phyloP scores from a whole-genome alignment of 1,140 invertebrate genomes.

The Paralvinella palmiformis region DNA sequence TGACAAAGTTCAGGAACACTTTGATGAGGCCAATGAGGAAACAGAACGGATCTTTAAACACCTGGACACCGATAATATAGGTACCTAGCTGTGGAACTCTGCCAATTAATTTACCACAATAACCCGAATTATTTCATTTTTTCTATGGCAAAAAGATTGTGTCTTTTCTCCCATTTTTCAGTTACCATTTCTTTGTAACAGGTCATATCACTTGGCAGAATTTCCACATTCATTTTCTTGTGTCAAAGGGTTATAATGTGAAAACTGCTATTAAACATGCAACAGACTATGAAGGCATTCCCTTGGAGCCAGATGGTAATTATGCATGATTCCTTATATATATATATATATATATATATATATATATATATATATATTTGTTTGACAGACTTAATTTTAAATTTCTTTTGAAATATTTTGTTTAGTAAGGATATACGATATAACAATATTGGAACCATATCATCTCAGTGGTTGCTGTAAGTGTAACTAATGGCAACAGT shows the following conservation, averaged over 20 bases:
- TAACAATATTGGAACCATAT: neutral
- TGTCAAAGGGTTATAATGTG: constrained; percentile 61
- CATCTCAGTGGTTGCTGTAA: neutral
- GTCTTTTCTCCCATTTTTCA: neutral
- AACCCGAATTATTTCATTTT: neutral
- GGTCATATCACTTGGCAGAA: constrained; percentile 73
- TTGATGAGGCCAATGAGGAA: constrained; percentile 63
- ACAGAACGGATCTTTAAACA: constrained; percentile 67
- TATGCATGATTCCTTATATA: too few relatives aligned
- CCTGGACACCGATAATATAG: constrained; percentile 69
- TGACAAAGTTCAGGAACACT: constrained; percentile 67
- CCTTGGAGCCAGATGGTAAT: constrained; percentile 33
- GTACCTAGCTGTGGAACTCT: constrained; percentile 42
- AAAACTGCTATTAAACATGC: constrained; percentile 62
- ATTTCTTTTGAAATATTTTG: neutral
- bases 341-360: too few relatives aligned
- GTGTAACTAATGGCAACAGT: too few relatives aligned
- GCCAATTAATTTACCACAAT: neutral
- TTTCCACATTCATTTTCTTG: constrained; percentile 68
- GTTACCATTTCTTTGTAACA: constrained; percentile 36
- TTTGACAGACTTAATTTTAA: neutral
- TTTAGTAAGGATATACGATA: neutral
- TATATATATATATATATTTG: too few relatives aligned
- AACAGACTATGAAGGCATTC: constrained; percentile 58
- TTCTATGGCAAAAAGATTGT: neutral